Evolutionary conservation across 1,140 invertebrate genomes (phyloP).

Genomic region (Heterodera carotae): DNA sequence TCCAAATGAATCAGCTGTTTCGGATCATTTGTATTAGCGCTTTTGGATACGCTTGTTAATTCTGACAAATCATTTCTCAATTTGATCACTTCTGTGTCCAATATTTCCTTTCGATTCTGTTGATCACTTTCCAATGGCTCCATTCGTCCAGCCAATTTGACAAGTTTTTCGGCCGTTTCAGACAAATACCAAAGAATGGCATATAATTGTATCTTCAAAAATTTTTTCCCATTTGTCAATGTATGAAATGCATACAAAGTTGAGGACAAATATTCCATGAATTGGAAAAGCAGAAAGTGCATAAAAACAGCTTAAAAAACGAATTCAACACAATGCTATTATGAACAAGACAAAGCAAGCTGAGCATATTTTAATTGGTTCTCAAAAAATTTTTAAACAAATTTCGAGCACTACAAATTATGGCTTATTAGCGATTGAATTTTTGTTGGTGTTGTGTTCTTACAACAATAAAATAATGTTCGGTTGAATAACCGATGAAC

Average conservation of each 20-base stretch:
- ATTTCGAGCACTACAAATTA: too few species aligned
- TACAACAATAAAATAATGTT: too few species aligned
- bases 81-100: background rate
- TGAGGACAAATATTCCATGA: background rate
- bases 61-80: background rate
- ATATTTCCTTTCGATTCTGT: background rate
- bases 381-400: too few species aligned
- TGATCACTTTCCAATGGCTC: background rate
- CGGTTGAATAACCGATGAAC: too few species aligned
- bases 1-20: background rate
- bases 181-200: background rate
- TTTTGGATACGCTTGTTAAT: background rate
- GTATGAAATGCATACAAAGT: background rate
- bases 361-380: too few species aligned
- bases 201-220: background rate
- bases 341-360: too few species aligned
- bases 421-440: too few species aligned
- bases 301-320: background rate
- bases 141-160: background rate
- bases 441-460: too few species aligned
- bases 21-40: background rate
- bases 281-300: background rate
- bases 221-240: background rate
- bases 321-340: background rate
- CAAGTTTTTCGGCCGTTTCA: background rate